Evolutionary conservation across 53 echinoderm and acorn worm genomes (phyloP), one percentile per base, ranked within the genome.

Genomic region (Pentamera pediparva): DNA sequence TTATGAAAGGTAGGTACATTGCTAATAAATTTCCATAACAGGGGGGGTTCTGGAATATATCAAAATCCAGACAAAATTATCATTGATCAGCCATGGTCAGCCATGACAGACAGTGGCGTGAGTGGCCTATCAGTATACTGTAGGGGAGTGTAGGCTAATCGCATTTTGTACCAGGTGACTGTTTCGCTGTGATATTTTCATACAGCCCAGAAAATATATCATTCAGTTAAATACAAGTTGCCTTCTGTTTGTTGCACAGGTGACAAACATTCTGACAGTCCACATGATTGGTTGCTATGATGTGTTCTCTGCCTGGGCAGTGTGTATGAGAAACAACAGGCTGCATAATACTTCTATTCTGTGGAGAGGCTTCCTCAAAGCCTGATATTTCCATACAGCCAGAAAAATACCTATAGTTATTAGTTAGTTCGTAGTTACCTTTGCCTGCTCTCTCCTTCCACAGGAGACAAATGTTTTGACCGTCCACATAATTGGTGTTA

Each of bases 401-500:
- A 10, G 43, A 9, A 41, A 10, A 41, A 9, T 41, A 10, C 43
- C n/a, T n/a, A n/a, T n/a, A n/a, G n/a, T n/a, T n/a, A n/a, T 51
- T 51, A 5, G 51, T n/a, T n/a, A 41, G 9, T 41, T 41, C n/a
- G n/a, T 22, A 5, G 25, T 20, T 30, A 59, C 31, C 25, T 64
- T 64, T 36, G 20, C 12, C 10, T 22, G 35, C 61, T 26, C 75
- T 64, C 12, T 56, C 49, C 38, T 25, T n/a, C 37, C 40, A 1
- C 69, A 92, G 92, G 92, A 92, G 34, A 65, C 79, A 32, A 87
- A 87, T 45, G 84, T 91, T 1, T 30, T 91, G 0, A 53, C 79
- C 35, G 85, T 92, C 13, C 92, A 92, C 36, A 48, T 82, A 59
- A 85, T 82, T 32, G 92, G 88, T 7, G 92, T 88, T 2, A 47